Evolutionary conservation across 2,797 vertebrate species (phyloP), one percentile per base, ranked within the genome.

Genomic region (Rhabdophis nuchalis): DNA sequence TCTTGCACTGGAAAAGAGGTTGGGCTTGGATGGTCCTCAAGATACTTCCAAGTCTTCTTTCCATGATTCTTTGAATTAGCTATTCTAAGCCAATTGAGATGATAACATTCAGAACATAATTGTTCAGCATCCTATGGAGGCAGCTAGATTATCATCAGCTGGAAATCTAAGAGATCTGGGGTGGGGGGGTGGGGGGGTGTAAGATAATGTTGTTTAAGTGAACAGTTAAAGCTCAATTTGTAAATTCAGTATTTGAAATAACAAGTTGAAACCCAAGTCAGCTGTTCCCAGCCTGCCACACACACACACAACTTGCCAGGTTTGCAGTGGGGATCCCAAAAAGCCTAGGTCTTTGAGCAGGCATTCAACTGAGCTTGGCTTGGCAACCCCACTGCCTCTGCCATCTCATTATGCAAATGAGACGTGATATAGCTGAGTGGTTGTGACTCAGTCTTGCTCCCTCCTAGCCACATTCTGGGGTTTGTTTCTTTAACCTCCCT

Each of bases 371-470:
- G 13, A 89, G 57, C 54, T 61, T 54, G 61, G 20, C 57, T 85
- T 89, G 86, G 10, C 68, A 93, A 32, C 18, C 50, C 46, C 16
- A 36, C 58, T 57, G 0, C 36, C 61, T 29, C 64, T 32, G 4
- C 85, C 12, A 56, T 0, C 36, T 82, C 56, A 85, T 85, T 92
- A 93, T 50, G 92, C 85, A 2, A 14, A 91, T 0, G 77, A 61
- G 89, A 85, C 60, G 16, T 25, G 1, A 87, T 94, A 77, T 7
- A 0, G 86, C 95, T 3, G 72, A 54, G 29, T 86, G 82, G 57
- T 72, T 89, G 57, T 93, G 91, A 93, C 87, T 91, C 93, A 93
- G 77, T 86, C 85, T 93, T 1, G 87, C 89, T 85, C 23, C 5
- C 68, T 94, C 90, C 91, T 72, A 93, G 92, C 92, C 1, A 0